phyloP scores from a whole-genome alignment of 2,797 vertebrate genomes.

The Catamblyrhynchus diadema region DNA sequence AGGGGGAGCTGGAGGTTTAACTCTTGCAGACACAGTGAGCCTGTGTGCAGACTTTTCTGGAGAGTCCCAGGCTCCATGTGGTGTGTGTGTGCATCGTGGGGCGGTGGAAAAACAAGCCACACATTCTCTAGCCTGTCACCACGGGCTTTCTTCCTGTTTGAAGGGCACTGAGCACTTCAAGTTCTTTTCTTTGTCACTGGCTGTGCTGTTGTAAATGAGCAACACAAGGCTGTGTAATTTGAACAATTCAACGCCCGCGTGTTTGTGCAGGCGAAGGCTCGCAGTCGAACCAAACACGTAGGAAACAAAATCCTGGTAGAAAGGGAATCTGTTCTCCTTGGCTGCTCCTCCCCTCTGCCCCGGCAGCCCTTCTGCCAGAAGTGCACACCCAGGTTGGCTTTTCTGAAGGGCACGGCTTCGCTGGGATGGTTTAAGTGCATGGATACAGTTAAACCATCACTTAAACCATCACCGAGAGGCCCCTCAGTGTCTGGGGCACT shows the following conservation, averaged over 20 bases:
- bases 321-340: neutral
- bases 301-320: neutral
- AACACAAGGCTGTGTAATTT: neutral
- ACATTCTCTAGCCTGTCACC: neutral
- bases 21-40: neutral
- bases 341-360: neutral
- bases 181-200: neutral
- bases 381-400: neutral
- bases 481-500: neutral
- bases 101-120: neutral
- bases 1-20: neutral
- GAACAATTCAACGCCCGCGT: neutral
- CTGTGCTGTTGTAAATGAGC: neutral
- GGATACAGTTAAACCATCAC: neutral
- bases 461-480: fast-evolving
- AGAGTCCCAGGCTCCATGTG: neutral
- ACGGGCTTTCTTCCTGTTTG: neutral
- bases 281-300: fast-evolving
- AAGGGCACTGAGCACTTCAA: neutral
- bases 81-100: neutral
- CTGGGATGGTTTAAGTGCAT: neutral
- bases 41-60: neutral
- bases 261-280: neutral
- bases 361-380: neutral
- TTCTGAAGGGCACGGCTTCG: neutral